These are phyloP conservation scores for Achatina immaculata DNA, from an alignment of 1,140 invertebrate genomes.

Conservation along the genomic window DNA sequence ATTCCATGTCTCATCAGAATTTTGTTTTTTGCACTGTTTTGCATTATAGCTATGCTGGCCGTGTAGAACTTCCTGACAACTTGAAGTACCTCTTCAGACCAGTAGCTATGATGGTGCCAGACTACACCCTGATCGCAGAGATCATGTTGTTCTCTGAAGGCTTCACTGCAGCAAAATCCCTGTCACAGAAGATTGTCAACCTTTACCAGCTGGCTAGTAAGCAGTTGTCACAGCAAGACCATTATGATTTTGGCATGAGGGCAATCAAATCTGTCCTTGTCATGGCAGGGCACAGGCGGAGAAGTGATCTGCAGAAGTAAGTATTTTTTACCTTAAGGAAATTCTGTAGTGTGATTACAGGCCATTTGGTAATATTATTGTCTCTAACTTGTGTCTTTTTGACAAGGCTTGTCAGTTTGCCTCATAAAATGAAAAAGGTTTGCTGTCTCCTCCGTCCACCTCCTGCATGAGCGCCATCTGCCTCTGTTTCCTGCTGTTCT, in stretches of 20 bases:
- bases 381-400: no score
- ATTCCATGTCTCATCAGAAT: no score
- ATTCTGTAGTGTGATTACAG: no score
- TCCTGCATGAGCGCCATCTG: no score
- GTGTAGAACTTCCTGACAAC: conserved; percentile 75
- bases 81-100: conserved; percentile 82
- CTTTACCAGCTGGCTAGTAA: conserved; percentile 91
- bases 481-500: no score
- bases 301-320: conserved; percentile 61
- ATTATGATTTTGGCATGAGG: conserved; percentile 95
- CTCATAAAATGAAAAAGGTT: no score
- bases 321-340: no score
- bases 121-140: conserved; percentile 90
- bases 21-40: background rate
- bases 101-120: conserved; percentile 93
- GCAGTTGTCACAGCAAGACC: conserved; percentile 91
- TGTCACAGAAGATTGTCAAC: conserved; percentile 89
- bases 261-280: conserved; percentile 74
- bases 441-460: no score
- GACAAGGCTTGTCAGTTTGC: no score
- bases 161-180: conserved; percentile 84
- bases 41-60: conserved; percentile 72
- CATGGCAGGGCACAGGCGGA: conserved; percentile 69
- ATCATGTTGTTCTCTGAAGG: conserved; percentile 92
- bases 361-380: background rate